Evolutionary conservation across 1,140 invertebrate species (phyloP), one percentile per base, ranked within the genome.

Genomic region (Thereuonema tuberculata): DNA sequence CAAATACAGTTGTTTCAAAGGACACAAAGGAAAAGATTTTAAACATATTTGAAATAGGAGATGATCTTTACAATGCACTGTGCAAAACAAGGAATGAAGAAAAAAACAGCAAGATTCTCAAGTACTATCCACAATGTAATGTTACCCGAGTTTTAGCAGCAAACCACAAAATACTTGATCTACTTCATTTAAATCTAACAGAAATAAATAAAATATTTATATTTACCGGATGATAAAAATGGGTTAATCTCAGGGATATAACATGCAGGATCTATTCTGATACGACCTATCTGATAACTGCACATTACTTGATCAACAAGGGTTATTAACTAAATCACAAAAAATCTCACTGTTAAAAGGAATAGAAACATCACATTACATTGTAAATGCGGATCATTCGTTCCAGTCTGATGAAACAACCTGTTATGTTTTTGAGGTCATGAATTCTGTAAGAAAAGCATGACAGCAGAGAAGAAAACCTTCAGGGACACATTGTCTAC

Each of bases 321-420:
- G n/a, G n/a, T n/a, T n/a, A n/a, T n/a, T n/a, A n/a, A n/a, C 37
- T 12, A 9, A 43, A 31, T 56, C 9, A 31, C 24, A 59, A 58
- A 50, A 59, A n/a, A 24, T 14, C n/a, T n/a, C n/a, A n/a, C n/a
- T n/a, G n/a, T n/a, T n/a, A n/a, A n/a, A n/a, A n/a, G n/a, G n/a
- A n/a, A 57, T 59, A 59, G 56, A 43, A 43, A 43, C 37, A 43
- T 43, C 37, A 12, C n/a, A 43, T 43, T 12, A n/a, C n/a, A n/a
- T n/a, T n/a, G n/a, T n/a, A n/a, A n/a, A n/a, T n/a, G n/a, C n/a
- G n/a, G n/a, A n/a, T 9, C 37, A 43, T 9, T 43, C n/a, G n/a
- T 43, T 43, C 37, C 37, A 43, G 9, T 43, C 37, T 43, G 37
- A 43, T 43, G 37, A 43, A n/a, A 43, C 9, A n/a, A 43, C 37